Base-by-base conservation (phyloP, 2,113 vertebrate genomes). In the Muntiacus reevesi region DNA sequence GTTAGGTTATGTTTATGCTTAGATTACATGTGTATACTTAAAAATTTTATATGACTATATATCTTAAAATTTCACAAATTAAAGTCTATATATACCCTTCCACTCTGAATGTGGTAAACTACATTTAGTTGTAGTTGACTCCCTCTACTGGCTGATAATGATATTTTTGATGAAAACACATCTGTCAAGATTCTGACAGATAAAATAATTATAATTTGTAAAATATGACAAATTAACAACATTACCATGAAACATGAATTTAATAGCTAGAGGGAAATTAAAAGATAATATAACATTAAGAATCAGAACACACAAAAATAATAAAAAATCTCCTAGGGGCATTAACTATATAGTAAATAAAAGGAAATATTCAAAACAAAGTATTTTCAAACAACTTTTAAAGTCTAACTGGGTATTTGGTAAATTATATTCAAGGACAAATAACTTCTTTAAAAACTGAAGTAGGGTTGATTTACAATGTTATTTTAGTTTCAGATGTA, bases 71-170 rank as follows among this genome's bases (percentile, higher is more conserved):
- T 62, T 40, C 17, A 92, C n/a, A 84, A 96, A 59, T 71, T 82
- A 67, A 96, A 95, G 33, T 84, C 23, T 78, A 16, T 59, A 55
- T 59, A 19, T 74, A 7, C 21, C 87, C 8, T 40, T 87, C 89
- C 91, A 21, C 47, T 27, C 43, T 87, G 30, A 84, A 3, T 36
- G 12, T 13, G 2, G 1, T 14, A 97, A 95, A 40, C 50, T 94
- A 93, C 92, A 81, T 96, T 98, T 97, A 47, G 93, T 19, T 98
- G 98, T 96, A 93, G 97, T 33, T 89, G 57, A 96, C 98, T 98
- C 99, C 99, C 98, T 98, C 99, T 99, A 88, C 98, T 98, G 99
- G 98, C 95, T 97, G 96, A 94, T 98, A 64, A 28, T 85, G 59
- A 64, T 87, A 64, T 76, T 90, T 92, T 52, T 62, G 55, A 11